These are phyloP conservation scores for Uloborus diversus DNA, from an alignment of 1,140 invertebrate genomes.

Conservation along the genomic window DNA sequence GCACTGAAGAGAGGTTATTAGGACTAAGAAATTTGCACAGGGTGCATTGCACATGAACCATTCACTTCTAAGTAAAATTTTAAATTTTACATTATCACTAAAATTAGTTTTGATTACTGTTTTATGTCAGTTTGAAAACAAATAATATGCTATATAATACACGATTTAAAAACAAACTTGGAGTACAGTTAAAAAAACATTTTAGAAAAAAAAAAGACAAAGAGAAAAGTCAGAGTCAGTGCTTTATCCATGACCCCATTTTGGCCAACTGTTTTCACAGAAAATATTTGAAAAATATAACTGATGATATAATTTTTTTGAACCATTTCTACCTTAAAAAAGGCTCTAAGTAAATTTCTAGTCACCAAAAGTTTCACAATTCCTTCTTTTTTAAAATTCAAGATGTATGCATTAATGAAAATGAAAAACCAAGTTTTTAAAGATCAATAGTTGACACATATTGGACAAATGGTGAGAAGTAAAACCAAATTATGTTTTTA, in stretches of 20 bases:
- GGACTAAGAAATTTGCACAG: no score
- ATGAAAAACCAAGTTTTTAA: not conserved
- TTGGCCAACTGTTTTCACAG: not conserved
- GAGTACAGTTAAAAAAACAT: not conserved
- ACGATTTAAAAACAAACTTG: not conserved
- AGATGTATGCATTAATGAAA: not conserved
- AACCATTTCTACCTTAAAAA: no score
- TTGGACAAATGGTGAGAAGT: conserved; percentile 20
- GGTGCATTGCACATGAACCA: no score
- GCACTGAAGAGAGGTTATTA: no score
- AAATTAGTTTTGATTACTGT: no score
- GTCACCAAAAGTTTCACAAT: no score
- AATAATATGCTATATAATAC: no score
- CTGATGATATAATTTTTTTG: not conserved
- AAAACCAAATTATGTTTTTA: conserved; percentile 35
- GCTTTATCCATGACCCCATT: not conserved
- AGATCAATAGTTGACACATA: conserved; percentile 15
- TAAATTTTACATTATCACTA: no score
- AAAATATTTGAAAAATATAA: not conserved
- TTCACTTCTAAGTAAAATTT: no score
- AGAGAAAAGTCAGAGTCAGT: not conserved
- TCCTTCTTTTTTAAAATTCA: no score
- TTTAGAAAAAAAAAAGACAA: not conserved
- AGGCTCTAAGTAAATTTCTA: no score
- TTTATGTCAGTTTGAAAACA: no score